Evolutionary conservation across 2,888 invertebrate species (phyloP).

Genomic region (Andrena bicolor): DNA sequence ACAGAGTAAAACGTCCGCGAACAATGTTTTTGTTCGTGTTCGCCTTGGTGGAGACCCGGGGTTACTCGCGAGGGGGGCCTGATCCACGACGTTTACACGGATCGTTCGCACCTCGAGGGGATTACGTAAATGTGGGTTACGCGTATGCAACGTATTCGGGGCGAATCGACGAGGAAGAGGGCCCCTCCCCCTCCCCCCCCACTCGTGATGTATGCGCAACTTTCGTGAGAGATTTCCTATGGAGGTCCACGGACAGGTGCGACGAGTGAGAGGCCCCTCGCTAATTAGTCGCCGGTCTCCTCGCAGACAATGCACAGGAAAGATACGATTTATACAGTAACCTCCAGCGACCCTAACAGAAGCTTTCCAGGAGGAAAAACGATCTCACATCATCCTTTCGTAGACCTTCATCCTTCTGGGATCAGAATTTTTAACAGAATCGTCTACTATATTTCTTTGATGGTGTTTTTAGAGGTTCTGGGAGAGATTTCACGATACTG

Average conservation of each 20-base stretch:
- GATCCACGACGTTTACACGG: background rate
- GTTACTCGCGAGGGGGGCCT: background rate
- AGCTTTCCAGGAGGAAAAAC: background rate
- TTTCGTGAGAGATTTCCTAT: constrained; percentile 71
- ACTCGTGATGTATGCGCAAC: constrained; percentile 45
- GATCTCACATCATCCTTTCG: background rate
- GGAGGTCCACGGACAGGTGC: constrained; percentile 41
- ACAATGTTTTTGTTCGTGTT: no score
- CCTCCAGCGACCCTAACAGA: background rate
- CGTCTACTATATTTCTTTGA: no score
- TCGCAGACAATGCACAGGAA: constrained; percentile 44
- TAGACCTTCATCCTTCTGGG: no score
- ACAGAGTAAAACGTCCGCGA: no score
- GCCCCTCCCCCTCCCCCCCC: background rate
- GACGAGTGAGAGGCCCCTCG: constrained; percentile 38
- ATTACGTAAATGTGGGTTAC: constrained; percentile 45
- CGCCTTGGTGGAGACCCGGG: no score
- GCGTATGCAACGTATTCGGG: constrained; percentile 16
- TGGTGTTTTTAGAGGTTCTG: no score
- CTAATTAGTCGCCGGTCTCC: constrained; percentile 49
- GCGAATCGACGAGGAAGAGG: constrained; percentile 26
- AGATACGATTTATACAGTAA: constrained; percentile 26
- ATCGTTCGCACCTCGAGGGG: background rate
- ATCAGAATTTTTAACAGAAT: no score
- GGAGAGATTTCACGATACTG: no score